Conservation (phyloP, 1,140 invertebrate species). For the Mesaphorura yosii region DNA sequence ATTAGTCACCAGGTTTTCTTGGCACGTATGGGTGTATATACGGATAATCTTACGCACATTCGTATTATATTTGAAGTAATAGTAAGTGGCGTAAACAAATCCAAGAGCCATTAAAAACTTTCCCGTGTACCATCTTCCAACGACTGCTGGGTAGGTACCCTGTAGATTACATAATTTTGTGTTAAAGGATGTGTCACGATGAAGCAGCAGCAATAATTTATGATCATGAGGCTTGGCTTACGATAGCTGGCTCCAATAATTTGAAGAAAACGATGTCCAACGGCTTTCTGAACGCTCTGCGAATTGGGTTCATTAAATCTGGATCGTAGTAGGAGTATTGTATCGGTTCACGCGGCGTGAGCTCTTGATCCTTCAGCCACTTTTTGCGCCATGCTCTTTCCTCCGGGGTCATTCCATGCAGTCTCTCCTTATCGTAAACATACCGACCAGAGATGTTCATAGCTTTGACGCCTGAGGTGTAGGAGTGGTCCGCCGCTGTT, state of each 20-base stretch:
- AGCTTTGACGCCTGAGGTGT: conserved; percentile 51
- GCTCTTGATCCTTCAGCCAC: conserved; percentile 67
- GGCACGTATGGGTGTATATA: background rate
- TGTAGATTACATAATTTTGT: conserved; percentile 33
- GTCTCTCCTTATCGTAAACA: conserved; percentile 57
- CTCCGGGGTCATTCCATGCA: conserved; percentile 66
- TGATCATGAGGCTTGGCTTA: conserved; percentile 35
- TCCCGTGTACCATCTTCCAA: conserved; percentile 49
- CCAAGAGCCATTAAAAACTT: conserved; percentile 45
- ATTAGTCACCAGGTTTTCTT: background rate
- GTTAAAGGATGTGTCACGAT: background rate
- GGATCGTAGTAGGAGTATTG: conserved; percentile 52
- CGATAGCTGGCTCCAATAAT: conserved; percentile 46
- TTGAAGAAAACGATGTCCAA: conserved; percentile 46
- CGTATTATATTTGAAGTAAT: conserved; percentile 67
- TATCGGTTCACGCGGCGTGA: conserved; percentile 58
- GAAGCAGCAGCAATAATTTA: background rate
- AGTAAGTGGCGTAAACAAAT: conserved; percentile 44
- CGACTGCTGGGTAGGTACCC: conserved; percentile 43
- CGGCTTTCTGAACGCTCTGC: conserved; percentile 58
- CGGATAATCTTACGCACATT: conserved; percentile 46
- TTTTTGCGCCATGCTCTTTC: conserved; percentile 69
- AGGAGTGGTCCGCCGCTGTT: too few species aligned
- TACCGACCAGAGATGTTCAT: conserved; percentile 63
- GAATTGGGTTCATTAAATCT: conserved; percentile 61